These are phyloP conservation scores for Gobiocypris rarus DNA, from an alignment of 2,113 vertebrate species.

Conservation along the genomic window DNA sequence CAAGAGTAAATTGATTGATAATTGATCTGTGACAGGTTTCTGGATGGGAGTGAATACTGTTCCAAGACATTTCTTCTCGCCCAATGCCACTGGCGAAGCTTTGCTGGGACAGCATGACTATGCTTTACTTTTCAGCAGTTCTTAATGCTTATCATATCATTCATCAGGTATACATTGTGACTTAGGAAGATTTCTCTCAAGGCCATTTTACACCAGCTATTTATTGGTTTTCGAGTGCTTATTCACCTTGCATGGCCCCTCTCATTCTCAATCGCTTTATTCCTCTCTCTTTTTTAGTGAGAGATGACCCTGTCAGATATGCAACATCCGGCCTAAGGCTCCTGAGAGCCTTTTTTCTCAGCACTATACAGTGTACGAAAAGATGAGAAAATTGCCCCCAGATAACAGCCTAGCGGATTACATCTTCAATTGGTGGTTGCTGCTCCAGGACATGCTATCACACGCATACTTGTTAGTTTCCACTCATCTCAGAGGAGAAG, in stretches of 20 bases:
- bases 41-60: no score
- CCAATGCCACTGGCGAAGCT: background rate
- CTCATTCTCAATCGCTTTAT: background rate
- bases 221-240: background rate
- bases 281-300: slow-evolving; percentile 1
- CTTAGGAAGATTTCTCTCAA: background rate
- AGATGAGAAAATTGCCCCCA: slow-evolving; percentile 47
- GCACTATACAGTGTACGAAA: slow-evolving; percentile 29
- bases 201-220: background rate
- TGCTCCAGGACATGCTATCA: slow-evolving; percentile 37
- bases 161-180: slow-evolving; percentile 50
- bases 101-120: background rate
- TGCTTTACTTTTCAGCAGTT: slow-evolving; percentile 48
- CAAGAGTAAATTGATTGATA: background rate
- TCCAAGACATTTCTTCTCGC: no score
- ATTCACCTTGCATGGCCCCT: background rate
- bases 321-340: slow-evolving; percentile 48
- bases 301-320: slow-evolving; percentile 35
- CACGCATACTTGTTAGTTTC: slow-evolving; percentile 27
- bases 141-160: slow-evolving; percentile 24
- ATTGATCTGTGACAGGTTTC: no score
- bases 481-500: slow-evolving; percentile 33
- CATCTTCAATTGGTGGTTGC: slow-evolving; percentile 47
- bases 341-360: slow-evolving; percentile 34
- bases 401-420: slow-evolving; percentile 48